Conservation (phyloP, 2,797 vertebrate species). For the Eulemur rubriventer region DNA sequence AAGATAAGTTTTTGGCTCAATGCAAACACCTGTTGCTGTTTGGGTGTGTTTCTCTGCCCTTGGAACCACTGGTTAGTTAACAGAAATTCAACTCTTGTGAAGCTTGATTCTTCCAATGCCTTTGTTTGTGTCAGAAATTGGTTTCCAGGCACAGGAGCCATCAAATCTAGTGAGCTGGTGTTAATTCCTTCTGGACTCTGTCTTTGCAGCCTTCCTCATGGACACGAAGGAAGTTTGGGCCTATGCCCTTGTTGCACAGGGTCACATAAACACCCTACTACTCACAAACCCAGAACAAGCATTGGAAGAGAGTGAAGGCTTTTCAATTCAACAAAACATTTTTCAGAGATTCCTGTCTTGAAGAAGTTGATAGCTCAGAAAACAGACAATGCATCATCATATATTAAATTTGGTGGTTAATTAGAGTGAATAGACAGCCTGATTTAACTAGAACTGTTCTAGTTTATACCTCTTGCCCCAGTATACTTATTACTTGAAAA, state of each 20-base stretch:
- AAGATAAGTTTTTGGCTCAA: not conserved
- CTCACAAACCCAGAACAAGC: not conserved
- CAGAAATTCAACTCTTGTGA: not conserved
- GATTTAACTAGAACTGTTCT: not conserved
- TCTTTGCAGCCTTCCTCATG: not conserved
- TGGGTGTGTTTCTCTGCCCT: not conserved
- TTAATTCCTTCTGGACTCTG: not conserved
- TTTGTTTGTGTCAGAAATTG: conserved; percentile 24
- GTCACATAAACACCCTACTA: not conserved
- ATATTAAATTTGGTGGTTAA: not conserved
- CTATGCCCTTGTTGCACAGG: not conserved
- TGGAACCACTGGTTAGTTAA: not conserved
- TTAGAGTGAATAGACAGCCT: not conserved
- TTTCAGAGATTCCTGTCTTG: not conserved
- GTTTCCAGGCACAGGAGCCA: not conserved
- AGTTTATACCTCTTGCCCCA: not conserved
- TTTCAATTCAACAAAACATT: not conserved
- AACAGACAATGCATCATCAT: not conserved
- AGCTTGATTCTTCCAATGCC: not conserved
- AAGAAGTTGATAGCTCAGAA: not conserved
- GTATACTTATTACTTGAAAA: not conserved
- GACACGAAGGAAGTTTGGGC: not conserved
- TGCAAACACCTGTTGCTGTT: not conserved
- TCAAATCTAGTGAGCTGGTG: not conserved
- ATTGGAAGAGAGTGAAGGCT: not conserved